These are phyloP conservation scores for Ceyx melanurus DNA, from an alignment of 2,113 vertebrate genomes.

Conservation along the genomic window DNA sequence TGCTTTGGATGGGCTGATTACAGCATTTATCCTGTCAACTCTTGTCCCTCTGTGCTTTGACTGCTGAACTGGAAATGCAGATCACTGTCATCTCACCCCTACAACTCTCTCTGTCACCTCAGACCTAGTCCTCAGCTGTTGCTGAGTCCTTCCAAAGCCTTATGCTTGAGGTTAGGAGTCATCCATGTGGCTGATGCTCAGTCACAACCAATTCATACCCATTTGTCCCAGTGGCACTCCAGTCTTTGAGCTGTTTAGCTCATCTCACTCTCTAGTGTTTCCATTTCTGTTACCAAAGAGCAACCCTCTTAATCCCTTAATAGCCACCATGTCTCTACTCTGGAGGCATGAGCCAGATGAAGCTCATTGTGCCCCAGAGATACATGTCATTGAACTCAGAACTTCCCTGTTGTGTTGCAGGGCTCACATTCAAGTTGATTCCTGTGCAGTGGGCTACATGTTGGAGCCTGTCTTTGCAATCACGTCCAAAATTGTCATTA, in stretches of 20 bases:
- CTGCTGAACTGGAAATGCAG: neutral
- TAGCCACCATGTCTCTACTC: neutral
- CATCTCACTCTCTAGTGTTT: neutral
- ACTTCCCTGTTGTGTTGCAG: neutral
- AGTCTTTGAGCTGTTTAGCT: neutral
- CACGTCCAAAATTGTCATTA: neutral
- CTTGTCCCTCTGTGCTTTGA: neutral
- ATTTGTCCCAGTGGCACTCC: neutral
- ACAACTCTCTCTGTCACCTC: neutral
- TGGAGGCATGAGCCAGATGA: neutral
- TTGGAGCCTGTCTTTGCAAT: neutral
- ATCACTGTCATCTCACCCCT: neutral
- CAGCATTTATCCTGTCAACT: neutral
- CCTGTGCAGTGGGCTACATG: neutral
- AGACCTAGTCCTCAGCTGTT: neutral
- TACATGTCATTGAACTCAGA: neutral
- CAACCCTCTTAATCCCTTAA: neutral
- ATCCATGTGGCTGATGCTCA: neutral
- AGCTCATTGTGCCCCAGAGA: neutral
- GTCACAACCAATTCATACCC: neutral
- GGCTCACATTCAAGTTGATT: neutral
- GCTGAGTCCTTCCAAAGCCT: neutral
- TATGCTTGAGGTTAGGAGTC: neutral
- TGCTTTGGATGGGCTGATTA: neutral
- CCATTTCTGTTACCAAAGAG: neutral